A percentile compares a stretch with the other conserved stretches of the same genome.
These are phyloP conservation scores for Nebria brevicollis DNA, from an alignment of 2,888 invertebrate species.

Conservation along the genomic window DNA sequence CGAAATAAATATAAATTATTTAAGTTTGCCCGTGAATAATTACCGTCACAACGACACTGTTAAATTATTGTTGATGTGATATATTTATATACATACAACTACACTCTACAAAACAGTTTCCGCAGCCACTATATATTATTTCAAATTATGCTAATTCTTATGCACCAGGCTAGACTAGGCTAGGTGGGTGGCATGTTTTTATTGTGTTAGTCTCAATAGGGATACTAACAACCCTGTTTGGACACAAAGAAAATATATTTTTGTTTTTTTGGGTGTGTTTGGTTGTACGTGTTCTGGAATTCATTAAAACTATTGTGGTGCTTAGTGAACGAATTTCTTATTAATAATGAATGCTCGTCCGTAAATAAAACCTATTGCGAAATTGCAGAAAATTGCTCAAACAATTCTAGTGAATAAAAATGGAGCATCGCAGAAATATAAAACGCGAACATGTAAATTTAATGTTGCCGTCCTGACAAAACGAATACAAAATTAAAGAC, in stretches of 20 bases:
- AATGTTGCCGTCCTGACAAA: constrained; percentile 21
- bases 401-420: background rate
- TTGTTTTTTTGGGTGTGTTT: background rate
- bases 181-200: background rate
- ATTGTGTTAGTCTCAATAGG: background rate
- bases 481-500: constrained; percentile 35
- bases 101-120: background rate
- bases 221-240: background rate
- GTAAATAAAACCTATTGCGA: background rate
- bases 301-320: too few species aligned
- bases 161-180: background rate
- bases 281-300: too few species aligned
- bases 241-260: background rate
- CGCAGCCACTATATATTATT: background rate
- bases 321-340: too few species aligned
- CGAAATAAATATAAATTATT: background rate
- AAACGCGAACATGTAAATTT: constrained; percentile 28
- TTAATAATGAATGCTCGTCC: too few species aligned
- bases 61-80: background rate
- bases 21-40: background rate
- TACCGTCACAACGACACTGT: background rate
- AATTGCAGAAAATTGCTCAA: background rate
- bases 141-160: background rate
- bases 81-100: background rate
- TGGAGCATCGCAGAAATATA: background rate